Evolutionary conservation across 2,888 invertebrate species (phyloP), one percentile per base, ranked within the genome.

Genomic region (Folsomia candida): DNA sequence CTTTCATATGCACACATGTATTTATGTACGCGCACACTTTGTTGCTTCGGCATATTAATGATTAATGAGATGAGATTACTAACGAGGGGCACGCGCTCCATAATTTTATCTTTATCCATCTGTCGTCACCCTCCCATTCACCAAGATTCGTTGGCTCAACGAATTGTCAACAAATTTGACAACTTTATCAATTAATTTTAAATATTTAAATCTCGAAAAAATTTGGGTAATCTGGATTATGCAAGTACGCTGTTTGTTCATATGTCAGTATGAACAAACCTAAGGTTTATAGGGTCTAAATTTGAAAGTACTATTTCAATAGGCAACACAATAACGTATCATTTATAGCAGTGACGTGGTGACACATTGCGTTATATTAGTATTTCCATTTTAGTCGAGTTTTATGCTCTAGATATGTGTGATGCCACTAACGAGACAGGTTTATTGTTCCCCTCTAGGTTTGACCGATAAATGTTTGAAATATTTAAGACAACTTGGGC

Each of bases 1-100:
- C 14, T 37, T 37, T 37, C 37, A 37, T 37, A 37, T 37, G 54
- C 4, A 54, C 4, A 20, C 54, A 54, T 54, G 6, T 22, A 20
- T n/a, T n/a, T n/a, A n/a, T 47, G 14, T 47, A 11, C 47, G 14
- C 14, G 14, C 47, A 47, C 14, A 47, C 11, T 47, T 47, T 47
- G 14, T 47, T 14, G 9, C 59, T 14, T 59, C 3, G 11, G 26
- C 18, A 22, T 22, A 47, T 64, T 37, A 64, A 64, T 64, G 63
- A 64, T 64, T 64, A 64, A 64, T 64, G 63, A n/a, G n/a, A 64
- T 4, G 22, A 25, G 63, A 64, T 62, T 62, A 29, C 63, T 64
- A 64, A 64, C 63, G 51, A 64, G 63, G 24, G 51, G 47, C 63
- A 64, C 63, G 63, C 60, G 60, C 63, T 25, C 22, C 24, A 64